Evolutionary conservation across 2,113 vertebrate species (phyloP).

Genomic region (Chloebia gouldiae): DNA sequence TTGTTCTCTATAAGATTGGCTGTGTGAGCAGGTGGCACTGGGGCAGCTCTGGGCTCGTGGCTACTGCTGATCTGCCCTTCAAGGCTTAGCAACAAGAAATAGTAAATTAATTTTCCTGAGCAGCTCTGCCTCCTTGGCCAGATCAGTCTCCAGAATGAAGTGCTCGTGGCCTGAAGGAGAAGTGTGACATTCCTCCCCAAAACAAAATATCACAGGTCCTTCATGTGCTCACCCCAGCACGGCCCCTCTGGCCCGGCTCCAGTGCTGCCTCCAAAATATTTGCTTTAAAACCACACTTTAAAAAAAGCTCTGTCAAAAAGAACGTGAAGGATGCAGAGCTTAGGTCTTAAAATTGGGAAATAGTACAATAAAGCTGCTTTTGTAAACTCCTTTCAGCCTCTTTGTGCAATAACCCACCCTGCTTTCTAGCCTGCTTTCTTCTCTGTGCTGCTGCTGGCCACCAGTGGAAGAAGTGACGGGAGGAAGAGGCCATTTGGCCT

Average conservation of each 20-base stretch:
- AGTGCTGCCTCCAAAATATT: background rate
- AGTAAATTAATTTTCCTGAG: background rate
- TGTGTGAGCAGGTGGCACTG: background rate
- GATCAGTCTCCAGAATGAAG: background rate
- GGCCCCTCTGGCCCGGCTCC: background rate
- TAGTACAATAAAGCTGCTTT: background rate
- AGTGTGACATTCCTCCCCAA: constrained; percentile 10
- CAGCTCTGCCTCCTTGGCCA: background rate
- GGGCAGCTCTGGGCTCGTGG: background rate
- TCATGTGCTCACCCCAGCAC: accelerated
- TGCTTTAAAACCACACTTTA: background rate
- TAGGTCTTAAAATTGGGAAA: background rate
- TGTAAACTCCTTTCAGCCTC: background rate
- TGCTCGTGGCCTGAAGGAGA: background rate
- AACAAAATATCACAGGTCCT: background rate
- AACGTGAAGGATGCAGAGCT: background rate
- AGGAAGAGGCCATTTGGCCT: background rate
- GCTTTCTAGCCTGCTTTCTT: background rate
- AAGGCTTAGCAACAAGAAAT: background rate
- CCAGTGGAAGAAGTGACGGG: background rate
- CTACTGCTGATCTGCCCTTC: background rate
- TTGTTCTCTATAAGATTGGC: background rate
- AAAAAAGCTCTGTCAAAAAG: background rate
- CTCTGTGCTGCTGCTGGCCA: background rate
- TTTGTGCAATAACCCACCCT: background rate